Evolutionary conservation across 2,888 invertebrate species (phyloP), one percentile per base, ranked within the genome.

Genomic region (Chaetogeoica ovagalla): DNA sequence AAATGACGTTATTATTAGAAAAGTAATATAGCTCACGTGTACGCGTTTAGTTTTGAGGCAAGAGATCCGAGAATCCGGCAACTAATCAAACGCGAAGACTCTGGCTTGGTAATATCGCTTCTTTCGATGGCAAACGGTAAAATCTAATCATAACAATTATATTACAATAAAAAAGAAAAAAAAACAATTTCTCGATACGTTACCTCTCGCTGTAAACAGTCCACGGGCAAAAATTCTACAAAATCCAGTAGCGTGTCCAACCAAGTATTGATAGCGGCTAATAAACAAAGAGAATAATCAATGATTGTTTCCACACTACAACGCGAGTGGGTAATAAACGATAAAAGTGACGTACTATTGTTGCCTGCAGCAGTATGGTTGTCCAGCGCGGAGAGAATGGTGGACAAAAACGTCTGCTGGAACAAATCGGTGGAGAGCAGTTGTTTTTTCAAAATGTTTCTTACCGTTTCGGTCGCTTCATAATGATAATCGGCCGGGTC

Each of bases 391-490:
- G 70, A n/a, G 6, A 79, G 62, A 62, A 79, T 70, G 21, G 77
- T 79, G 39, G 77, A 70, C 62, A 79, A n/a, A 62, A 79, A 79
- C 9, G 77, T 79, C 37, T 70, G 70, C 11, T 79, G 77, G 62
- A 79, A 79, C 43, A 79, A 8, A 39, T 79, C 77, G 19, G 77
- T 23, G 1, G 77, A 37, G 13, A 79, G 62, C 70, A 79, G 55
- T n/a, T 70, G 77, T 23, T 70, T 79, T 19, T 63, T 63, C 39
- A 79, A 70, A 19, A 70, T 63, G 55, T 79, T 79, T 9, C 70
- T 70, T 52, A 79, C 70, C 77, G 77, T 70, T 79, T 79, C 63
- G 77, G 77, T 70, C 77, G 77, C 62, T 79, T 70, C 62, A 55
- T 55, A 39, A 19, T 43, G 70, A 55, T 19, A 37, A 21, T 62